Evolutionary conservation across 2,888 invertebrate species (phyloP).

Genomic region (Idaea straminata): DNA sequence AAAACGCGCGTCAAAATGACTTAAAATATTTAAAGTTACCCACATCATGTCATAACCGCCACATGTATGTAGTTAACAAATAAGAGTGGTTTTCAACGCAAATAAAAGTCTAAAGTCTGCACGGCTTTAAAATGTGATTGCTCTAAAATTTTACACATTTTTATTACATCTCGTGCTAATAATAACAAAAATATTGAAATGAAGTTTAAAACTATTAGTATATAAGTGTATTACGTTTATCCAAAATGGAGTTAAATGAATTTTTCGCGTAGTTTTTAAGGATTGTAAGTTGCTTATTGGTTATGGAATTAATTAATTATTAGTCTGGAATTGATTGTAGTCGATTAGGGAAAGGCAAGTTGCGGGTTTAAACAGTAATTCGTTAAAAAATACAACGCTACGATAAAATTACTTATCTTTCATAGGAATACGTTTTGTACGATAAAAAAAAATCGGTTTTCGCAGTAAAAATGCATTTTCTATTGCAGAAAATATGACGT

Average conservation of each 20-base stretch:
- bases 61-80: no score
- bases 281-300: slow-evolving; percentile 21
- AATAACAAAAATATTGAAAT: slow-evolving; percentile 44
- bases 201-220: slow-evolving; percentile 68
- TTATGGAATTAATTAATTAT: slow-evolving; percentile 21
- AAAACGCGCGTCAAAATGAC: no score
- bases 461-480: neutral
- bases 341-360: slow-evolving; percentile 15
- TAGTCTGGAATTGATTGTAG: slow-evolving; percentile 26
- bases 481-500: neutral
- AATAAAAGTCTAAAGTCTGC: no score
- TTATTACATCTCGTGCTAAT: slow-evolving; percentile 62
- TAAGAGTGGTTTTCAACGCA: no score
- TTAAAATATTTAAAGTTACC: no score
- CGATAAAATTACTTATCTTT: neutral
- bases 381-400: neutral
- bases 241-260: slow-evolving; percentile 48
- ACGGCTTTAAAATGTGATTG: slow-evolving; percentile 63
- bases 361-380: slow-evolving; percentile 14
- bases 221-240: slow-evolving; percentile 70
- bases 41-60: no score
- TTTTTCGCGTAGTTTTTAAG: slow-evolving; percentile 48
- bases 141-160: slow-evolving; percentile 64
- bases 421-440: no score
- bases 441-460: neutral